Percentiles rank a stretch among this genome's conserved stretches.
These are phyloP conservation scores for Eira barbara DNA, from an alignment of 2,113 vertebrate genomes.

Conservation along the genomic window DNA sequence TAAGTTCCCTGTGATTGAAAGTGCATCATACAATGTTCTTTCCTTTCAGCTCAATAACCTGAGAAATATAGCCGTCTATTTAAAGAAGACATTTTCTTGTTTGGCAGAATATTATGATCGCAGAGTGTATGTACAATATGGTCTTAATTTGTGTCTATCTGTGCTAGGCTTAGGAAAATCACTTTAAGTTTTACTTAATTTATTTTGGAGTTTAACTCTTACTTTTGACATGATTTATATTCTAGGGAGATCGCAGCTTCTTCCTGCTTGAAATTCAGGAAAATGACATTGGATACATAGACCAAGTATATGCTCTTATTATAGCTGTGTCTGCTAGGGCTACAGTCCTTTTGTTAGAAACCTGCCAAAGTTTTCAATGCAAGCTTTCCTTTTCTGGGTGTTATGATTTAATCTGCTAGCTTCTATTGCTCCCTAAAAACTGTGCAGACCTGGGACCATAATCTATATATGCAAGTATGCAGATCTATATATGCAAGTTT, in stretches of 20 bases:
- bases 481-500: not conserved
- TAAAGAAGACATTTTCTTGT: constrained; percentile 75
- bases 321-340: not conserved
- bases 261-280: constrained; percentile 60
- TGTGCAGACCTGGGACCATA: not conserved
- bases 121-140: constrained; percentile 72
- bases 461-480: not conserved
- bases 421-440: constrained; percentile 31
- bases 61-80: constrained; percentile 78
- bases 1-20: constrained; percentile 63
- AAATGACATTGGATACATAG: constrained; percentile 38
- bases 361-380: constrained; percentile 50
- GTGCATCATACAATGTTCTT: constrained; percentile 57
- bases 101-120: constrained; percentile 75
- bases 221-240: constrained; percentile 67
- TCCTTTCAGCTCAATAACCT: constrained; percentile 72
- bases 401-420: constrained; percentile 52
- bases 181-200: constrained; percentile 54
- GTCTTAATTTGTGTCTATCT: constrained; percentile 73
- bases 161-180: constrained; percentile 70
- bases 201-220: constrained; percentile 71
- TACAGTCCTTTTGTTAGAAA: constrained; percentile 32
- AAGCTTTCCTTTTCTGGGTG: constrained; percentile 13
- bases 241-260: constrained; percentile 53
- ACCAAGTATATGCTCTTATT: constrained; percentile 36